Evolutionary conservation across 2,797 vertebrate genomes (phyloP).

Genomic region (Loris lydekkerianus): DNA sequence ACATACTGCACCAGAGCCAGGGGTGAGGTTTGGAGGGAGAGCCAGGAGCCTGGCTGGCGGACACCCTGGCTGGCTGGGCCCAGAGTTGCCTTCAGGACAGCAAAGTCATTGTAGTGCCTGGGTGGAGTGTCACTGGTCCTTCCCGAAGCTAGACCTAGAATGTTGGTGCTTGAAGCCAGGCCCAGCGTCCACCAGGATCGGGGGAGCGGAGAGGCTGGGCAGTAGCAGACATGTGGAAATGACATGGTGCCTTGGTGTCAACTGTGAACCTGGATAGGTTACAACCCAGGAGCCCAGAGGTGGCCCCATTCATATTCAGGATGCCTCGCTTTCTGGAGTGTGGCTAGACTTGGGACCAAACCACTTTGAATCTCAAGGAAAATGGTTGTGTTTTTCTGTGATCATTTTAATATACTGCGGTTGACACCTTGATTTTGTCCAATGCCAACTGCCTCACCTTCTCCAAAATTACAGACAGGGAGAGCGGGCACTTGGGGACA

Average conservation of each 20-base stretch:
- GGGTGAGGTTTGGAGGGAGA: constrained; percentile 35
- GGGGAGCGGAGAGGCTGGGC: background rate
- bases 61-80: background rate
- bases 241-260: accelerated
- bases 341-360: background rate
- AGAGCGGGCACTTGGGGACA: background rate
- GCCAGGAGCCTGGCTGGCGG: constrained; percentile 17
- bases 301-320: background rate
- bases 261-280: background rate
- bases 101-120: background rate
- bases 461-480: background rate
- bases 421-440: background rate
- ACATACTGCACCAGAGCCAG: constrained; percentile 69
- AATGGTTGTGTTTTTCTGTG: background rate
- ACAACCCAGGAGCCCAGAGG: background rate
- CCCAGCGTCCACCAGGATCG: background rate
- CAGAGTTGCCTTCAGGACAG: constrained; percentile 55
- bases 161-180: background rate
- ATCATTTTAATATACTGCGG: background rate
- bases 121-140: background rate
- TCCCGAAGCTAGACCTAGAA: background rate
- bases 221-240: background rate
- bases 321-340: background rate
- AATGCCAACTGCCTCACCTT: background rate
- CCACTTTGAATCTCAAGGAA: background rate